These are phyloP conservation scores for Hycleus cichorii DNA, from an alignment of 1,140 invertebrate genomes.

Conservation along the genomic window DNA sequence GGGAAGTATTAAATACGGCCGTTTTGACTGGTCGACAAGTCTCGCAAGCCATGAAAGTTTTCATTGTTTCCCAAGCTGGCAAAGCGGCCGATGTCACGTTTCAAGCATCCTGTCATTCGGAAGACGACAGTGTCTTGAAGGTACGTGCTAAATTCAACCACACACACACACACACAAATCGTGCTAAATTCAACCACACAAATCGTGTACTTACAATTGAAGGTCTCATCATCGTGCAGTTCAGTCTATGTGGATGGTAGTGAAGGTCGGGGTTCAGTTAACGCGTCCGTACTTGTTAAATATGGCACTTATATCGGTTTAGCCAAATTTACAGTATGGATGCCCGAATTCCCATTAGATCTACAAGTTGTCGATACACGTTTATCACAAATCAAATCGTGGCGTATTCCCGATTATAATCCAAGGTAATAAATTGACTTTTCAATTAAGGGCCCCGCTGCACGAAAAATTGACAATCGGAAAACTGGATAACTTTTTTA, in stretches of 20 bases:
- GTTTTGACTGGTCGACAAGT: slow-evolving; percentile 90
- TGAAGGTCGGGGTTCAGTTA: slow-evolving; percentile 88
- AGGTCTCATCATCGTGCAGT: slow-evolving; percentile 94
- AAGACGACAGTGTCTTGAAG: slow-evolving; percentile 94
- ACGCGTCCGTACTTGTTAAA: slow-evolving; percentile 88
- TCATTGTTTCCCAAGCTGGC: slow-evolving; percentile 88
- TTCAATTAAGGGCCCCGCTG: no score
- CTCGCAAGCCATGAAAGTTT: slow-evolving; percentile 90
- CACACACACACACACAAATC: no score
- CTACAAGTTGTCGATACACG: slow-evolving; percentile 81
- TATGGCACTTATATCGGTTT: slow-evolving; percentile 86
- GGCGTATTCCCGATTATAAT: slow-evolving; percentile 76
- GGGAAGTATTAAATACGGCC: slow-evolving; percentile 93
- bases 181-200: no score
- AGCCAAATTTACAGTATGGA: slow-evolving; percentile 90
- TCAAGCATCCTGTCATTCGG: slow-evolving; percentile 90
- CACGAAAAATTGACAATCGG: no score
- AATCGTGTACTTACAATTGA: neutral
- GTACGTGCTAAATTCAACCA: slow-evolving; percentile 44
- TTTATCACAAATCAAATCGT: slow-evolving; percentile 84
- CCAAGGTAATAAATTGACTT: slow-evolving; percentile 39
- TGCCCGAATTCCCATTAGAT: slow-evolving; percentile 89
- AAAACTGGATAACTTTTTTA: no score
- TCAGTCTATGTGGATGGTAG: slow-evolving; percentile 95
- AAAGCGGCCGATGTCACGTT: slow-evolving; percentile 91